Evolutionary conservation across 92 coral and sea anemone species (phyloP).

Genomic region (Bergia puertoricense): DNA sequence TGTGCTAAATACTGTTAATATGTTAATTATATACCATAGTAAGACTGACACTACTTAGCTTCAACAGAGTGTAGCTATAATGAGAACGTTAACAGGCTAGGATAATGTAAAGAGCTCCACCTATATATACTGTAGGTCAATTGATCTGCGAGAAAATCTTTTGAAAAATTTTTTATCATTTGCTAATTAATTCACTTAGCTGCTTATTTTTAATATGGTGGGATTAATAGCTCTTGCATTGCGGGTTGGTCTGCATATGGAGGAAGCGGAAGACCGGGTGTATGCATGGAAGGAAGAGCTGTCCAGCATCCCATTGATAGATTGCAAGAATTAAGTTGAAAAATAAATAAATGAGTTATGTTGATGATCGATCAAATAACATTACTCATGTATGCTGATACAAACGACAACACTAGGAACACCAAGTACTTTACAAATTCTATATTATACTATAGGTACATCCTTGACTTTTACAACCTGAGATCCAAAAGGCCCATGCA

Average conservation of each 20-base stretch:
- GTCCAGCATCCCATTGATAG: background rate
- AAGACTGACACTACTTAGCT: background rate
- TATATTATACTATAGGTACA: background rate
- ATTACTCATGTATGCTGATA: background rate
- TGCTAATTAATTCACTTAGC: background rate
- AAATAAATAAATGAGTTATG: background rate
- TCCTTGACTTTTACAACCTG: background rate
- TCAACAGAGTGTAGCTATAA: constrained; percentile 4
- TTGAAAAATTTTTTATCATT: background rate
- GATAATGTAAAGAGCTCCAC: background rate
- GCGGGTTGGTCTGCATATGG: background rate
- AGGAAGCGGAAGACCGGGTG: background rate
- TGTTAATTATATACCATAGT: background rate
- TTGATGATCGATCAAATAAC: constrained; percentile 2
- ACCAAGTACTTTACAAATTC: constrained; percentile 2
- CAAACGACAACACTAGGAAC: background rate
- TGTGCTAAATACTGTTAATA: too few relatives aligned
- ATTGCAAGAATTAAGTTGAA: background rate
- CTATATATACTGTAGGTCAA: background rate
- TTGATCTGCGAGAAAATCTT: background rate
- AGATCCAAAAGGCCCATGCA: background rate
- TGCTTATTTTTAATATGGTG: constrained; percentile 1
- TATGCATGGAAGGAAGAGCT: background rate
- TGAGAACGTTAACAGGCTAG: constrained; percentile 10
- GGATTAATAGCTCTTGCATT: background rate